Percentiles rank a stretch among this genome's conserved stretches.
These are phyloP conservation scores for Clinocottus analis DNA, from an alignment of 2,113 vertebrate species.

Conservation along the genomic window DNA sequence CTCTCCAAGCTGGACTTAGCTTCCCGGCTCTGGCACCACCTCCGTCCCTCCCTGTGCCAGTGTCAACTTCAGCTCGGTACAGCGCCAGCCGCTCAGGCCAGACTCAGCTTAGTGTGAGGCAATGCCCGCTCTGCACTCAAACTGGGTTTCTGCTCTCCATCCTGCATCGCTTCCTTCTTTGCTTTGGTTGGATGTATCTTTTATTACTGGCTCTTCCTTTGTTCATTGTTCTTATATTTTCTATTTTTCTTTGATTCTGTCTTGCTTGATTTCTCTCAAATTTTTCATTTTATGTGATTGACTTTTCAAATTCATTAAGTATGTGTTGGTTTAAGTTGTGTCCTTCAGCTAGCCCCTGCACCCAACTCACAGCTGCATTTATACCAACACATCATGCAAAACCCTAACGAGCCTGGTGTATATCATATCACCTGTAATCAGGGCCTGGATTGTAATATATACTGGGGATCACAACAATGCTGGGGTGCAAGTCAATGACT, in stretches of 20 bases:
- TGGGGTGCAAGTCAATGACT: too few species aligned
- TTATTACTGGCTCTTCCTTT: background rate
- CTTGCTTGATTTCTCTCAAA: background rate
- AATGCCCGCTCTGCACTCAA: constrained; percentile 1
- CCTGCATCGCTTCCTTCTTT: background rate
- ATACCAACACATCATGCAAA: constrained; percentile 19
- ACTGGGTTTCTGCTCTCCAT: constrained; percentile 8
- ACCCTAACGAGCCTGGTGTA: constrained; percentile 20
- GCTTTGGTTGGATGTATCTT: background rate
- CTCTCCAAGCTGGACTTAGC: constrained; percentile 72
- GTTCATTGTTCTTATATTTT: background rate
- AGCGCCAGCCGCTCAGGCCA: constrained; percentile 46
- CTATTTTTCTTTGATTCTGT: background rate
- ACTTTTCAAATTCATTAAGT: background rate
- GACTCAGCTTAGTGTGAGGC: constrained; percentile 53
- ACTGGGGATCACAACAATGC: too few species aligned
- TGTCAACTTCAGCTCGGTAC: constrained; percentile 72
- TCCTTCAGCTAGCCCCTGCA: constrained; percentile 4
- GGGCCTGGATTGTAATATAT: background rate
- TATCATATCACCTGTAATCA: constrained; percentile 26
- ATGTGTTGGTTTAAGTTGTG: background rate
- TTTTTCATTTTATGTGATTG: background rate
- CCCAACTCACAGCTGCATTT: constrained; percentile 14
- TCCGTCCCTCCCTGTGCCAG: constrained; percentile 50
- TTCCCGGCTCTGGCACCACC: constrained; percentile 60